Evolutionary conservation across 1,140 invertebrate genomes (phyloP), one percentile per base, ranked within the genome.

Genomic region (Eufriesea mexicana): DNA sequence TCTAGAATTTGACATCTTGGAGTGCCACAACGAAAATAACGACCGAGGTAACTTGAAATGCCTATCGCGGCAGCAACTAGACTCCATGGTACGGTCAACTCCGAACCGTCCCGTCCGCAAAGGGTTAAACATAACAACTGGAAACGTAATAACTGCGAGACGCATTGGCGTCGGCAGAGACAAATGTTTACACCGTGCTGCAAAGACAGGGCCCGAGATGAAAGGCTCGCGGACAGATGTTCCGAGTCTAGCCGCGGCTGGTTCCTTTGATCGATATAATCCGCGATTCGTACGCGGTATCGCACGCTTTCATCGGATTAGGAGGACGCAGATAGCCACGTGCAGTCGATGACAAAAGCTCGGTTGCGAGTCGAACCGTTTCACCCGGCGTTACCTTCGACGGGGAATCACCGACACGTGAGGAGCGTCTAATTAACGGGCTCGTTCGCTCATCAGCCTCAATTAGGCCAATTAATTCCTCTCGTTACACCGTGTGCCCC

Each of bases 251-350:
- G 18, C 18, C 35, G 20, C 23, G 62, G 45, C 62, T 42, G 16
- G 59, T 66, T 54, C 59, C 55, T 85, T 86, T 79, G 79, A 87
- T 84, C 80, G 68, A 62, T 62, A 35, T 86, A 87, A 87, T 86
- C 84, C 84, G 47, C 16, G 62, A 75, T 80, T 49, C 67, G 83
- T 82, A 86, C 86, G 84, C 80, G 74, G 71, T 47, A 64, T 66
- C 64, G 86, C 86, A 75, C 54, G 61, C 71, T 85, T 66, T 74
- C 72, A 25, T 35, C 57, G 84, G 86, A 87, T 87, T 79, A 83
- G 59, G 55, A 16, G 47, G 20, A 18, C 55, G 67, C 51, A 49
- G 20, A 20, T 35, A 45, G 51, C 79, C 68, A 54, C 75, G 75
- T 28, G 57, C 59, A 59, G 23, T 7, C 64, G 35, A 47, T 70